Percentiles rank a stretch among this genome's conserved stretches.
phyloP scores from a whole-genome alignment of 2,888 invertebrate species.

The Tinea semifulvella region DNA sequence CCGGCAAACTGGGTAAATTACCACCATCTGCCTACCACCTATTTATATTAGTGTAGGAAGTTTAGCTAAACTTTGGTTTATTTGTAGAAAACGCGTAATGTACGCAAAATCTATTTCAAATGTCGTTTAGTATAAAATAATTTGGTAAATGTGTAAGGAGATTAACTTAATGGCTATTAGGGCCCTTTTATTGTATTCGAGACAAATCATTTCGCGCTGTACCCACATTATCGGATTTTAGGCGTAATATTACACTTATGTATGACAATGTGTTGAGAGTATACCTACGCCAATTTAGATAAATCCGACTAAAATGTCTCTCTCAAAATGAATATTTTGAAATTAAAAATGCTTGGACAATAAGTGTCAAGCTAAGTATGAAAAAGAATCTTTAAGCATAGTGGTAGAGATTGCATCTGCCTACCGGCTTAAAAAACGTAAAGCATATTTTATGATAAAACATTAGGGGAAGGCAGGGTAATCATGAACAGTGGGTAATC shows the following conservation, averaged over 20 bases:
- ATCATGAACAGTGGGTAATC: too few species aligned
- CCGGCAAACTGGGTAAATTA: too few species aligned
- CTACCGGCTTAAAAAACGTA: too few species aligned
- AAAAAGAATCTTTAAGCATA: too few species aligned
- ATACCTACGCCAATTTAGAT: neutral
- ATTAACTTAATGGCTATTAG: constrained; percentile 48
- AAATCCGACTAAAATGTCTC: too few species aligned
- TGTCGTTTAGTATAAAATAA: neutral
- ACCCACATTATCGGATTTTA: constrained; percentile 3
- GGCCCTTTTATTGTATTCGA: constrained; percentile 47
- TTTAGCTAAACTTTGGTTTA: neutral
- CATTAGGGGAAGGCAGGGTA: too few species aligned
- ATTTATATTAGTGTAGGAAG: too few species aligned
- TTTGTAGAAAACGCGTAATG: neutral
- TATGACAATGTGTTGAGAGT: neutral
- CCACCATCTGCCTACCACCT: too few species aligned
- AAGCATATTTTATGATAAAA: too few species aligned
- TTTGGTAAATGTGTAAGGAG: constrained; percentile 24
- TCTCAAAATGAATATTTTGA: too few species aligned
- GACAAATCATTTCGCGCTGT: constrained; percentile 30
- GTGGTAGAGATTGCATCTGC: too few species aligned
- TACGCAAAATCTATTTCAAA: neutral
- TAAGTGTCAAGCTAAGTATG: too few species aligned
- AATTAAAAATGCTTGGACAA: neutral
- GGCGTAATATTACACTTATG: neutral